phyloP scores from a whole-genome alignment of 2,888 invertebrate species.

The Eugnorisma glareosa region DNA sequence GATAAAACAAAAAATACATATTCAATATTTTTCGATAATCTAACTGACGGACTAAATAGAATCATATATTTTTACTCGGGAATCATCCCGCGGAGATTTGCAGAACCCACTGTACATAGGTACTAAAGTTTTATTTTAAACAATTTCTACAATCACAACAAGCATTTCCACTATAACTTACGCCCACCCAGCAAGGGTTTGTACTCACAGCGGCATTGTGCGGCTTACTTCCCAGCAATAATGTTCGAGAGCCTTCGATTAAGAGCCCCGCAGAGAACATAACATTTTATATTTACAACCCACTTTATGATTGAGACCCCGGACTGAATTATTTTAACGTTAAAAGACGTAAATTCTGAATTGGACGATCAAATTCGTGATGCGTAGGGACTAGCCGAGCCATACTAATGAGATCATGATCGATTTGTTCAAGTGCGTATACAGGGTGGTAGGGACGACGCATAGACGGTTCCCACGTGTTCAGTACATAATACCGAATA shows the following conservation, averaged over 20 bases:
- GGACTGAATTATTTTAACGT: constrained; percentile 38
- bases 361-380: constrained; percentile 1
- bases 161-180: neutral
- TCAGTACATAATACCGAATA: neutral
- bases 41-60: too few species aligned
- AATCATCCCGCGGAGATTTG: too few species aligned
- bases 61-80: too few species aligned
- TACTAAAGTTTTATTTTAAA: too few species aligned
- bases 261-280: constrained; percentile 29
- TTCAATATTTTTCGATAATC: too few species aligned
- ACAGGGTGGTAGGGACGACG: neutral
- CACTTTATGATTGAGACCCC: constrained; percentile 44
- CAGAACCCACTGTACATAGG: too few species aligned
- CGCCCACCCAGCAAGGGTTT: neutral
- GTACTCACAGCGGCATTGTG: constrained; percentile 38
- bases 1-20: too few species aligned
- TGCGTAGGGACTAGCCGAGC: neutral
- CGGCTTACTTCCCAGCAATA: constrained; percentile 46
- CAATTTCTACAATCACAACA: neutral
- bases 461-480: neutral
- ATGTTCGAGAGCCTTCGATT: constrained; percentile 33
- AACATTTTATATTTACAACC: constrained; percentile 52
- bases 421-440: neutral
- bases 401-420: neutral
- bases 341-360: constrained; percentile 19